These are phyloP conservation scores for Cromileptes altivelis DNA, from an alignment of 2,113 vertebrate genomes.

Conservation along the genomic window DNA sequence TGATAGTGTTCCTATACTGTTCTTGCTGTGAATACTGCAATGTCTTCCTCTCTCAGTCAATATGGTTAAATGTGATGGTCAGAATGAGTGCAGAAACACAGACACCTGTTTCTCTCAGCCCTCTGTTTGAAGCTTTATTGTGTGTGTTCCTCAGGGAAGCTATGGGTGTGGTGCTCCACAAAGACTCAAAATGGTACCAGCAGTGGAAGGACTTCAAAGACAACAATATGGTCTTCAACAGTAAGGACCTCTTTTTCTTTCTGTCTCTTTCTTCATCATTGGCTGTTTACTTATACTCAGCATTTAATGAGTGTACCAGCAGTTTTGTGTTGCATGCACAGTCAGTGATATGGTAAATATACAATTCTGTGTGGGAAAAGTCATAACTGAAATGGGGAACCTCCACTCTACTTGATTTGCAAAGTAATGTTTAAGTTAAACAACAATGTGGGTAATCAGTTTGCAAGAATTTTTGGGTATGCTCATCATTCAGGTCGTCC, in stretches of 20 bases:
- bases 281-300: background rate
- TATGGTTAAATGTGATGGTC: background rate
- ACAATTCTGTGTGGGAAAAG: background rate
- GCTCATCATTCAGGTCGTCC: background rate
- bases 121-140: background rate
- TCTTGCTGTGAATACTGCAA: background rate
- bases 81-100: background rate
- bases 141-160: constrained; percentile 88
- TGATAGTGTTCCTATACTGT: too few relatives aligned
- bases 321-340: background rate
- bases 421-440: background rate
- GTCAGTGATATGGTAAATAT: background rate
- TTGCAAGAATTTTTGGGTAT: background rate
- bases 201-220: constrained; percentile 99
- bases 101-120: background rate
- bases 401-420: background rate
- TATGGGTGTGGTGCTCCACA: constrained; percentile 94
- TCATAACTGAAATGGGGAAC: background rate
- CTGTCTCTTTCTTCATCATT: background rate
- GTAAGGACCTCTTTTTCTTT: constrained; percentile 82
- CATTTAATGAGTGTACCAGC: background rate
- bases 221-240: constrained; percentile 95
- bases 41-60: background rate
- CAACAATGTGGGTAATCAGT: background rate
- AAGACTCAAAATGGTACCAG: constrained; percentile 98